Conservation (phyloP, 2,113 vertebrate genomes). For the Catagonus wagneri region DNA sequence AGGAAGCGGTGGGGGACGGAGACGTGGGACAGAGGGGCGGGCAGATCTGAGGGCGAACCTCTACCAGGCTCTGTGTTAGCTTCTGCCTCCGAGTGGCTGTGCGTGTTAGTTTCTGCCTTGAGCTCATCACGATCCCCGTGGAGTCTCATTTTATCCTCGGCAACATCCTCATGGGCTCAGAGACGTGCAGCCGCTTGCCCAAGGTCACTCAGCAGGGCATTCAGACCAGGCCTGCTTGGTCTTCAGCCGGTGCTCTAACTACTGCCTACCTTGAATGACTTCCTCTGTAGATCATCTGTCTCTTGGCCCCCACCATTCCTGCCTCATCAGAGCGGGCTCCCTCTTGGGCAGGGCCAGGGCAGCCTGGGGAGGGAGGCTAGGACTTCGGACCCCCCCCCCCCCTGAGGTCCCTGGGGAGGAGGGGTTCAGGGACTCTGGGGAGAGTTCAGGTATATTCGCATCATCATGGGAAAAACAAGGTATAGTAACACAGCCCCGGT, state of each 20-base stretch:
- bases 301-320: not conserved
- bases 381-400: not conserved
- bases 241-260: not conserved
- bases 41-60: not conserved
- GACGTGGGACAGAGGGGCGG: too few species aligned
- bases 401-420: not conserved
- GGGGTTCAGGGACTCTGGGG: not conserved
- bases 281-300: not conserved
- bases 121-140: not conserved
- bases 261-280: not conserved
- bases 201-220: not conserved
- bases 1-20: too few species aligned
- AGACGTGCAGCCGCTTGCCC: not conserved
- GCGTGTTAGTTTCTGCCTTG: not conserved
- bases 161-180: not conserved
- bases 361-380: not conserved
- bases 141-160: not conserved
- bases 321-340: not conserved
- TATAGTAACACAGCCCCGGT: not conserved
- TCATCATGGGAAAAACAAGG: constrained; percentile 26
- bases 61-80: not conserved
- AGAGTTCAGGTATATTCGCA: not conserved
- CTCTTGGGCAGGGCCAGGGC: not conserved
- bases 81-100: not conserved
- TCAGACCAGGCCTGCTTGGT: not conserved